phyloP scores from a whole-genome alignment of 2,888 invertebrate genomes.

The Papilio demoleus region DNA sequence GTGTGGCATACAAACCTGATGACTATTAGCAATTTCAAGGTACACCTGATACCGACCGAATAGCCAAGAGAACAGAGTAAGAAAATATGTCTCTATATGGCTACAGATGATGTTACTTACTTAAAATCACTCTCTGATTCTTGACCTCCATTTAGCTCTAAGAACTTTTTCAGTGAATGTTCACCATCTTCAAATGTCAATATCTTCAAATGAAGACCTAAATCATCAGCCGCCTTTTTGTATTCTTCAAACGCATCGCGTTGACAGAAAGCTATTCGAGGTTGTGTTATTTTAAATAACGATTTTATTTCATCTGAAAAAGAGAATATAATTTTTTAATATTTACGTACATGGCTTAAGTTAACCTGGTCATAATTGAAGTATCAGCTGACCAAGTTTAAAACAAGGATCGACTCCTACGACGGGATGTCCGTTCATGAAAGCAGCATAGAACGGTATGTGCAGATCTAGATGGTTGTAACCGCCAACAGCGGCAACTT shows the following conservation, averaged over 20 bases:
- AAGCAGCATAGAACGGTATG: slow-evolving; percentile 67
- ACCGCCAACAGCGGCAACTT: slow-evolving; percentile 65
- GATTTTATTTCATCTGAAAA: slow-evolving; percentile 65
- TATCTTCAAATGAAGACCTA: slow-evolving; percentile 57
- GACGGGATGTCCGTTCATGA: slow-evolving; percentile 64
- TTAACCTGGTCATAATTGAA: slow-evolving; percentile 11
- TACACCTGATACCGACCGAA: too few relatives aligned
- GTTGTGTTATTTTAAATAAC: slow-evolving; percentile 58
- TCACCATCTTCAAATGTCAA: slow-evolving; percentile 62
- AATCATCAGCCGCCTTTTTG: slow-evolving; percentile 49
- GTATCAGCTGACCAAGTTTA: slow-evolving; percentile 58
- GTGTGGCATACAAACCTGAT: too few relatives aligned
- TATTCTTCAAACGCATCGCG: slow-evolving; percentile 52
- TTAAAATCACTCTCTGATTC: slow-evolving; percentile 54
- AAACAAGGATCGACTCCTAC: slow-evolving; percentile 66
- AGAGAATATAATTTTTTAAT: slow-evolving; percentile 13
- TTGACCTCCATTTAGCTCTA: slow-evolving; percentile 51
- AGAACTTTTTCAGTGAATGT: slow-evolving; percentile 56
- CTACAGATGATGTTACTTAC: slow-evolving; percentile 53
- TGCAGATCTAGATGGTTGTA: slow-evolving; percentile 67
- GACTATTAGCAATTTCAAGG: too few relatives aligned
- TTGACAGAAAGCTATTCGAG: slow-evolving; percentile 67
- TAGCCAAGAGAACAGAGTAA: too few relatives aligned
- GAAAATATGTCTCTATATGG: too few relatives aligned
- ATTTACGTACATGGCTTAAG: too few relatives aligned